Evolutionary conservation across 2,888 invertebrate genomes (phyloP).

Genomic region (Gryllus longicercus): DNA sequence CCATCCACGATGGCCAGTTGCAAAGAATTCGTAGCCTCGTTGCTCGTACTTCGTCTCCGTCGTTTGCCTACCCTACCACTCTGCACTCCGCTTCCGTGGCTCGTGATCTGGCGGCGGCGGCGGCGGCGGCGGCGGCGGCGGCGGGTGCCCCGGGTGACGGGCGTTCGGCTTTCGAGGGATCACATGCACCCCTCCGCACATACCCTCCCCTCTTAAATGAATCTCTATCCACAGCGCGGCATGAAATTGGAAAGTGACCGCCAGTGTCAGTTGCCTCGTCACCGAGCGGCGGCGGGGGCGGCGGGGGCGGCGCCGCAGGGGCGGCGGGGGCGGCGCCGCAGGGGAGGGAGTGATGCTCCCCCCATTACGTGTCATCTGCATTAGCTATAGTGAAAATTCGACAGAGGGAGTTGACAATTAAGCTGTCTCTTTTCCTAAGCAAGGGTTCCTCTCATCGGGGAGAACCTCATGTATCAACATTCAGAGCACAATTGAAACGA

Average conservation of each 20-base stretch:
- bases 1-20: too few species aligned
- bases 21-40: background rate
- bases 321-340: background rate
- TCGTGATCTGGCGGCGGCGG: background rate
- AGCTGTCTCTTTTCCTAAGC: too few species aligned
- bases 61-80: background rate
- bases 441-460: too few species aligned
- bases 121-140: background rate
- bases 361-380: too few species aligned
- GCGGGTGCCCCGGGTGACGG: background rate
- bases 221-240: slow-evolving; percentile 6
- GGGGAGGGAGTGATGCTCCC: background rate
- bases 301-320: background rate
- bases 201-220: slow-evolving; percentile 1
- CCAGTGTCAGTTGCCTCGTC: slow-evolving; percentile 4
- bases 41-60: background rate
- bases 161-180: background rate
- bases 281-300: background rate
- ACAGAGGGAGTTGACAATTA: too few species aligned
- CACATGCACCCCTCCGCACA: background rate
- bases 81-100: background rate
- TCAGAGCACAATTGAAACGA: too few species aligned
- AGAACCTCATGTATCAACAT: too few species aligned
- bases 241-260: slow-evolving; percentile 17
- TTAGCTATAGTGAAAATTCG: too few species aligned